Conservation (phyloP, 2,797 vertebrate species). For the Varecia variegata region DNA sequence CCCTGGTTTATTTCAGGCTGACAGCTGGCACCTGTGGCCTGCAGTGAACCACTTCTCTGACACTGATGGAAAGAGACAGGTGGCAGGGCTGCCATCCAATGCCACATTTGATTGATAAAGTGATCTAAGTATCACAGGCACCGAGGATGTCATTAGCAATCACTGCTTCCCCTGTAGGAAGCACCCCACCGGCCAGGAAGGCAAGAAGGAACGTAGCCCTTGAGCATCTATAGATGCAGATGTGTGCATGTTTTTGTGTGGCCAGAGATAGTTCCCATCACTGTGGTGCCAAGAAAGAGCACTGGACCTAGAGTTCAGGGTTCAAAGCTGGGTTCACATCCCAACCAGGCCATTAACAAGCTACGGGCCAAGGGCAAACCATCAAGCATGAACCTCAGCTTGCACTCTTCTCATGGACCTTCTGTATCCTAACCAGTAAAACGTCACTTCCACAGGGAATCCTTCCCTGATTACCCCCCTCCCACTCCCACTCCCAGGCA, state of each 20-base stretch:
- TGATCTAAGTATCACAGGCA: slow-evolving; percentile 78
- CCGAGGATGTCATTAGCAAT: slow-evolving; percentile 72
- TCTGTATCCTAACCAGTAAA: not conserved
- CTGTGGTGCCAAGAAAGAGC: not conserved
- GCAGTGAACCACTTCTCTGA: slow-evolving; percentile 78
- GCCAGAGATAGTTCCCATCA: not conserved
- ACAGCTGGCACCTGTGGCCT: slow-evolving; percentile 83
- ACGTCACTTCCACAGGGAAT: not conserved
- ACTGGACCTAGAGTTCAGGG: no score
- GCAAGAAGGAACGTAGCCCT: not conserved
- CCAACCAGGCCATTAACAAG: not conserved
- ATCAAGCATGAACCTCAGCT: not conserved
- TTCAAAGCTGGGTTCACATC: not conserved
- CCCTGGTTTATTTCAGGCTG: slow-evolving; percentile 71
- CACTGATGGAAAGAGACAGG: slow-evolving; percentile 89
- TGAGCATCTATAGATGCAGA: not conserved
- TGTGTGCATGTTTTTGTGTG: not conserved
- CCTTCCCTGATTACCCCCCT: not conserved
- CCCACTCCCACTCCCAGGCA: not conserved
- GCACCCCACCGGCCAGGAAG: not conserved
- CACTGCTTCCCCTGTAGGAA: slow-evolving; percentile 27
- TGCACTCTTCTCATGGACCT: not conserved
- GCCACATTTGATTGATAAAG: slow-evolving; percentile 87
- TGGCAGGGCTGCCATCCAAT: slow-evolving; percentile 86
- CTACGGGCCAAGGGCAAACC: fast-evolving